Evolutionary conservation across 2,797 vertebrate species (phyloP), one percentile per base, ranked within the genome.

Genomic region (Mormyrops attenuatus): DNA sequence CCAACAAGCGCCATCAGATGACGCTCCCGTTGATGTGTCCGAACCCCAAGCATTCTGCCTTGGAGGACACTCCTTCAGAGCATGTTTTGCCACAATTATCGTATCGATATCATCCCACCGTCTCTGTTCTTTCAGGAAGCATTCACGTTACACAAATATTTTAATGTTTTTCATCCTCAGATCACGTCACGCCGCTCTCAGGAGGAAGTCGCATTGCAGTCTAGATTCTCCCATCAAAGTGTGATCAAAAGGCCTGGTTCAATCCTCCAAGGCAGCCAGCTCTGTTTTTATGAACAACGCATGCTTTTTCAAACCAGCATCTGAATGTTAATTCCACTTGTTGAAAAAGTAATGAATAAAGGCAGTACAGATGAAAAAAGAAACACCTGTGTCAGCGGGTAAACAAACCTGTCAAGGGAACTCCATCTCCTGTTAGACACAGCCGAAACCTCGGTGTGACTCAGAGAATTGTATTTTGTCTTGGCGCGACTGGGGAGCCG

Each of bases 381-480:
- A 92, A 92, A 93, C 93, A 93, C 91, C 92, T 93, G 92, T 92
- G 90, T 91, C 88, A 11, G 85, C 87, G 85, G 26, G 91, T 90
- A 82, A 93, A 94, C 92, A 90, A 69, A 15, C 88, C 2, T 15
- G 47, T 47, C 20, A 89, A 91, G 50, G 93, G 92, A 94, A 95
- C 93, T 89, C 93, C 95, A 92, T 90, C 94, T 92, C 90, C 94
- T 96, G 96, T 97, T 97, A 97, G 96, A 96, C 93, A 95, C 96
- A 96, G 95, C 93, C 91, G 91, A 95, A 96, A 95, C 97, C 97
- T 94, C 95, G 92, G 93, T 93, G 95, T 94, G 95, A 95, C 94
- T 93, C 91, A 94, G 95, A 94, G 96, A 96, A 97, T 97, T 97
- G 97, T 94, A 94, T 95, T 96, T 93, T 92, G 96, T 93, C 95